phyloP scores from a whole-genome alignment of 2,888 invertebrate genomes.

The Ectobius pallidus region DNA sequence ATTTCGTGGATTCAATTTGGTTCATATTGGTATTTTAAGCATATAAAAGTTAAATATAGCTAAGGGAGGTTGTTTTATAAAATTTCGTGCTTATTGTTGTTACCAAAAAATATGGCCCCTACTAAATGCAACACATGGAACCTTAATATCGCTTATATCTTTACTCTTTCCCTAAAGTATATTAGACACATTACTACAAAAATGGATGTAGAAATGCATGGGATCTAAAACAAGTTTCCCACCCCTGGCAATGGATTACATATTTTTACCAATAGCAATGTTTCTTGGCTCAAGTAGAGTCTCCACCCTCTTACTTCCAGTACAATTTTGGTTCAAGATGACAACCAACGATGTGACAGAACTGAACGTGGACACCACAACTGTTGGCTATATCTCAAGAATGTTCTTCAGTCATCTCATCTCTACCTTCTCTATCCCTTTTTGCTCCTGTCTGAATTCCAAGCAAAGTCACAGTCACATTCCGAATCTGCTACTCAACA shows the following conservation, averaged over 20 bases:
- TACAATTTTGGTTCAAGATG: not conserved
- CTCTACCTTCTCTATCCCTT: not conserved
- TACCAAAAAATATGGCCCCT: no score
- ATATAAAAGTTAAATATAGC: no score
- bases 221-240: no score
- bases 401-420: not conserved
- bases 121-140: no score
- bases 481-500: not conserved
- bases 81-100: no score
- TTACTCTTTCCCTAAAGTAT: no score
- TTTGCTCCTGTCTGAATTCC: not conserved
- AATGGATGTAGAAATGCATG: no score
- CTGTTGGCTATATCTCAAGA: constrained; percentile 6
- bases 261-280: constrained; percentile 5
- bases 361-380: not conserved
- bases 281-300: not conserved
- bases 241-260: not conserved
- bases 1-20: no score
- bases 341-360: not conserved
- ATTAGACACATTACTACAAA: no score
- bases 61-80: no score
- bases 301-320: constrained; percentile 8
- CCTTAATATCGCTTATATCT: no score
- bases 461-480: not conserved
- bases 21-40: no score